Evolutionary conservation across 2,888 invertebrate genomes (phyloP).

Genomic region (Drosophila prostipennis): DNA sequence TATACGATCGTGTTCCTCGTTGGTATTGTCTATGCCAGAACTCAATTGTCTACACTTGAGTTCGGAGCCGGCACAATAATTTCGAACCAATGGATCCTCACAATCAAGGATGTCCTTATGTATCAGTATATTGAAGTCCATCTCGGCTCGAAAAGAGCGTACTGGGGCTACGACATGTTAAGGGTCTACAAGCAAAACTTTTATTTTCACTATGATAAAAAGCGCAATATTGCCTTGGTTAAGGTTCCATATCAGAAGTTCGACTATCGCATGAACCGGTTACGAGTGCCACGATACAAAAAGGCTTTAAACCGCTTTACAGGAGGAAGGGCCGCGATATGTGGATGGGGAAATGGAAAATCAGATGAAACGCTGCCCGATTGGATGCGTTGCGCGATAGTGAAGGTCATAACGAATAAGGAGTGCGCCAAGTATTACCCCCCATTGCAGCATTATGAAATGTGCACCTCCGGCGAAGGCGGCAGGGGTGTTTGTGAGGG

Average conservation of each 20-base stretch:
- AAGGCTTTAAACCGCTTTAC: not conserved
- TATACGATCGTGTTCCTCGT: not conserved
- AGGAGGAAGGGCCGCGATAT: not conserved
- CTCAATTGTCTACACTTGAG: not conserved
- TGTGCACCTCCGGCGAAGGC: conserved; percentile 3
- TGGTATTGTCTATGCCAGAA: not conserved
- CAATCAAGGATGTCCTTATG: not conserved
- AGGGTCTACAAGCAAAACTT: not conserved
- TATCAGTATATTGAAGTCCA: not conserved
- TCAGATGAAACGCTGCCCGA: not conserved
- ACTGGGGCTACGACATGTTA: not conserved
- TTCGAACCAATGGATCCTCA: conserved; percentile 3
- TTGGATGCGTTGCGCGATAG: not conserved
- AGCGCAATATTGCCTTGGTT: not conserved
- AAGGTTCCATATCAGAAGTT: not conserved
- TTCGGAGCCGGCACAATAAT: not conserved
- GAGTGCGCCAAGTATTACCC: not conserved
- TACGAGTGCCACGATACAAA: not conserved
- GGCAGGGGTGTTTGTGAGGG: not conserved
- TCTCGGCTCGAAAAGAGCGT: not conserved
- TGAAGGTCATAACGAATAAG: not conserved
- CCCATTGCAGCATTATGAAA: not conserved
- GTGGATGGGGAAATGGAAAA: not conserved
- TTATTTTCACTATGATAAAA: not conserved
- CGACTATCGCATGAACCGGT: not conserved